Evolutionary conservation across 2,888 invertebrate genomes (phyloP), one percentile per base, ranked within the genome.

Genomic region (Lypha dubia): DNA sequence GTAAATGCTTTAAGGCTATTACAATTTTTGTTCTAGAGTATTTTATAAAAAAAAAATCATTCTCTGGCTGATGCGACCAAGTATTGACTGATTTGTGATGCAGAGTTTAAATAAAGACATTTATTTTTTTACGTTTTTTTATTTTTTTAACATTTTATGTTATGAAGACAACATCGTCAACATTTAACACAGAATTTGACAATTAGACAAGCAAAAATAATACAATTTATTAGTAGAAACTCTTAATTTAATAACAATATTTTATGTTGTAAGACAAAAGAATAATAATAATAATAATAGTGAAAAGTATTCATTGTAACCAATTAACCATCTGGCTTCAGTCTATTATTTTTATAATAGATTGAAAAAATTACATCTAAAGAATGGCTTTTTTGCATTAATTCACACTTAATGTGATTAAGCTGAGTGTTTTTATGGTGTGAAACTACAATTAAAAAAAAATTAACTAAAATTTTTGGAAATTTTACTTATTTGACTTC

Each of bases 181-280:
- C 22, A 63, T 81, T 53, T 49, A 76, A 75, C 63, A 76, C 49
- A 76, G 63, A 76, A 70, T 76, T 75, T 70, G 81, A 75, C 81
- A 75, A 81, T 75, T 81, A 63, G 63, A 81, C 75, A 75, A 75
- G 81, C 38, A n/a, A n/a, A n/a, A n/a, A 63, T 24, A 81, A 75
- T 38, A 53, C 32, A 68, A 75, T 81, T 76, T 63, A 70, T 75
- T 67, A 62, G 41, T 41, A 53, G 13, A 49, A 28, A 9, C 7
- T 38, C 38, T 20, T 20, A 51, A 51, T 38, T 32, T 63, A 65
- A 73, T 24, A 58, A 73, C 73, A 58, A 73, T 65, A 20, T 79
- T 63, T 79, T 70, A 46, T 62, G 28, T 46, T 79, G 53, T 24
- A 46, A 56, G 53, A 53, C 44, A 62, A 53, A 63, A 71, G 53